Evolutionary conservation across 2,113 vertebrate genomes (phyloP), one percentile per base, ranked within the genome.

Genomic region (Chauna torquata): DNA sequence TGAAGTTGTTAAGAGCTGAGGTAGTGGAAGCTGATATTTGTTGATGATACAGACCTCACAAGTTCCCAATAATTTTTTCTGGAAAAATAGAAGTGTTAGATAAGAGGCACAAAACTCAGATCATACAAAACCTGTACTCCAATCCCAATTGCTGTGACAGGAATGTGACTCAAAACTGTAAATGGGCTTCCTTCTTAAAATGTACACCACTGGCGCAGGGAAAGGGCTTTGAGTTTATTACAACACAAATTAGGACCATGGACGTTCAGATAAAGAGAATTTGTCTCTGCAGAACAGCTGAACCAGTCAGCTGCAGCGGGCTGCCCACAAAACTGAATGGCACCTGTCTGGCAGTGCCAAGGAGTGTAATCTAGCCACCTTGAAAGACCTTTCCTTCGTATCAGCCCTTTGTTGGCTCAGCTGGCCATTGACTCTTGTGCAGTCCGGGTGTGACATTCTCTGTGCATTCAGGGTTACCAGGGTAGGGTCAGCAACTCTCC

Each of bases 361-460:
- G 64, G 7, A 50, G 12, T 16, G 30, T 28, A 89, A 96, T 80
- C 66, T 38, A 50, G 58, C 16, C 62, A 83, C 85, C 85, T 64
- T 75, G 79, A 90, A 94, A 94, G 55, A 90, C 82, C 76, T 95
- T 47, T 40, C 34, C n/a, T 80, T 77, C 45, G 0, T 90, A 81
- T 71, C 82, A 83, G 71, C 24, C 15, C 76, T 94, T 22, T 86
- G 79, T 86, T 94, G 92, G 54, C 55, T 94, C 93, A 94, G 92
- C 88, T 93, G 96, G 88, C 45, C 87, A n/a, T 17, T 85, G 75
- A 38, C 76, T 70, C 64, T 20, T 64, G 64, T 72, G 30, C 50
- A 81, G 75, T 45, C 68, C 85, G 93, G 71, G 66, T 86, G 47
- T 88, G 82, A 71, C 3, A 0, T 78, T 90, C 76, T 75, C 64